Base-by-base conservation (phyloP, 30 jellyfish, hydroid and myxozoan genomes). In the Aurelia sp. region DNA sequence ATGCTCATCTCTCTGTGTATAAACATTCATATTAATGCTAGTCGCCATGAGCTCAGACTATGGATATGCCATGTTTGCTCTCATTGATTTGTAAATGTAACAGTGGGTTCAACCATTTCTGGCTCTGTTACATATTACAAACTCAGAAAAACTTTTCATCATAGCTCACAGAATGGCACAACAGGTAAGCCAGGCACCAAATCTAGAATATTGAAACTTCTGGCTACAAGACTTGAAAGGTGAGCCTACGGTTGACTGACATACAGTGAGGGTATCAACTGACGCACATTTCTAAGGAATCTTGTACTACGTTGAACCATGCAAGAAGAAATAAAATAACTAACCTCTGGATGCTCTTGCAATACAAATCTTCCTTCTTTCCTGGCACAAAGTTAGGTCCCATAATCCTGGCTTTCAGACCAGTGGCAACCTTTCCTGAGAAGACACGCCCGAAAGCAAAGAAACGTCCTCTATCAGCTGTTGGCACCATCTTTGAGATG, bases 401-500 rank as follows among this genome's bases (percentile, higher is more conserved):
- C 98, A 96, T 90, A 73, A 96, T 96, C 30, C 98, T 75, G 51
- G 91, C 98, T 74, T 96, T 96, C 76, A 52, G 85, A 30, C 99
- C 99, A 68, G 99, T 92, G 13, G 97, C 96, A 87, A 91, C 96
- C 68, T 88, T 86, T 20, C 99, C 99, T 71, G 99, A 96, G 94
- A 96, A 96, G 41, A 96, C 98, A 81, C 99, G 98, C 3, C 99
- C 99, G 85, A 96, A 96, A 52, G 99, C 99, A 88, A 78, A 96
- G 92, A 96, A 96, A 3, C 99, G 89, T 9, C 99, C 99, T 79
- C 93, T 96, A 82, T 96, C 99, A 11, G 99, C 90, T 15, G 99
- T 87, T 4, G 99, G 99, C 67, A 96, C 97, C 99, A 96, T 96
- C 94, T 96, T 96, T 40, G 99, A 96, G 67, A 96, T 84, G 76